phyloP scores from a whole-genome alignment of 2,797 vertebrate genomes.

The Aeoliscus strigatus region DNA sequence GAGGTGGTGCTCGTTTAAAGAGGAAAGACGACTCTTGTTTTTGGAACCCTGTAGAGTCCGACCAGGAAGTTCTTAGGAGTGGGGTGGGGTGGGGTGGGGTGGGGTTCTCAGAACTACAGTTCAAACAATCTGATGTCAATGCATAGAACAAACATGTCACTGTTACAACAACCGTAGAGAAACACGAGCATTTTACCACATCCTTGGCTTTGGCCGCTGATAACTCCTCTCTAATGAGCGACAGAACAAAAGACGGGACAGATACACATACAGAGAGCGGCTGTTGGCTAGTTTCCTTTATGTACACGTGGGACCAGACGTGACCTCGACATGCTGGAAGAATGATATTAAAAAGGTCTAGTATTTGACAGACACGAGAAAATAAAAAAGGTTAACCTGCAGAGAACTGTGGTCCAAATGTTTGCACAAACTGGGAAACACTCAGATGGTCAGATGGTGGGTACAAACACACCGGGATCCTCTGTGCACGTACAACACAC shows the following conservation, averaged over 20 bases:
- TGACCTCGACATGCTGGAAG: no score
- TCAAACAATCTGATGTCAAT: constrained; percentile 18
- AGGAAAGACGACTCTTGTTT: constrained; percentile 9
- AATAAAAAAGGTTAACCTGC: no score
- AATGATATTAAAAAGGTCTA: no score
- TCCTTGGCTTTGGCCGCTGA: constrained; percentile 1
- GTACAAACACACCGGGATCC: no score
- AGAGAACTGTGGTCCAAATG: no score
- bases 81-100: neutral
- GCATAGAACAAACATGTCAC: constrained; percentile 45
- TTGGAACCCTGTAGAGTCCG: no score
- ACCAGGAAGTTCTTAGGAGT: no score
- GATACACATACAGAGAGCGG: constrained; percentile 12
- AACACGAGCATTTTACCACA: constrained; percentile 9
- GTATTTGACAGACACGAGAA: no score
- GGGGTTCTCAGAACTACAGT: constrained; percentile 4
- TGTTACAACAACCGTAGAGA: constrained; percentile 9
- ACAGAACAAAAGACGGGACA: neutral
- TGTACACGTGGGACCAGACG: neutral
- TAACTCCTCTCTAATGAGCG: constrained; percentile 1
- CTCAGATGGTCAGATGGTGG: no score
- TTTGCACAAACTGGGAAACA: no score
- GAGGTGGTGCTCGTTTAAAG: constrained; percentile 34
- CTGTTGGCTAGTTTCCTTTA: constrained; percentile 14
- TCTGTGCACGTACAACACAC: constrained; percentile 27